Conservation (phyloP, 2,113 vertebrate species). For the Anas platyrhynchos region DNA sequence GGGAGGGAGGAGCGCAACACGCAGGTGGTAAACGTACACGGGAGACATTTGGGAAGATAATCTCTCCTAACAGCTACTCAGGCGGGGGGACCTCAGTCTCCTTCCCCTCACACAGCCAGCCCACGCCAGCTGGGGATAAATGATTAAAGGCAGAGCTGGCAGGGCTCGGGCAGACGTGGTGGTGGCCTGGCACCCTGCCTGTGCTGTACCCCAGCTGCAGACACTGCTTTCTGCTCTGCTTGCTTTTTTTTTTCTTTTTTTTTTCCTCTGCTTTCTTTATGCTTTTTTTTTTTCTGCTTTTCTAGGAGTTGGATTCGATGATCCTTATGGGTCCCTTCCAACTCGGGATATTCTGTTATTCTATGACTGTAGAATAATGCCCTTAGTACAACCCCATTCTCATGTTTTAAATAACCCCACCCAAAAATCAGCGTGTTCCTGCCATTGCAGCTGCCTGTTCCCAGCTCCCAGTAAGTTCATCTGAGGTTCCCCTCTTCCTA, state of each 20-base stretch:
- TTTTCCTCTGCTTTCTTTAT: no score
- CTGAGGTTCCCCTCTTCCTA: neutral
- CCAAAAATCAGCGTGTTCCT: neutral
- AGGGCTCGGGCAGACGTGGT: rapidly evolving
- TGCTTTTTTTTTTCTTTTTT: neutral
- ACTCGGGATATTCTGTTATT: no score
- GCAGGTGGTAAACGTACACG: neutral
- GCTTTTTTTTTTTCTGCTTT: no score
- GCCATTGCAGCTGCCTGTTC: neutral
- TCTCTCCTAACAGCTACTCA: neutral
- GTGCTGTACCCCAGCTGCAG: neutral
- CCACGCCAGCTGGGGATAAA: rapidly evolving
- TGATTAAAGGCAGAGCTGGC: neutral
- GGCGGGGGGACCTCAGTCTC: rapidly evolving
- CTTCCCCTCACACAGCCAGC: neutral
- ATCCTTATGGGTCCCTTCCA: no score
- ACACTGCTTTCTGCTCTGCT: neutral
- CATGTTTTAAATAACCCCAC: neutral
- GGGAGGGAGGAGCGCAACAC: rapidly evolving
- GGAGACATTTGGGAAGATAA: neutral
- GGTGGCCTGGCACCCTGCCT: neutral
- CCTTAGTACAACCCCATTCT: neutral
- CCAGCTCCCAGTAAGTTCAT: neutral
- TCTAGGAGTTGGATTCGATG: no score
- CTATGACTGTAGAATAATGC: no score